These are phyloP conservation scores for Drosophila cardini DNA, from an alignment of 1,140 invertebrate species.

Conservation along the genomic window DNA sequence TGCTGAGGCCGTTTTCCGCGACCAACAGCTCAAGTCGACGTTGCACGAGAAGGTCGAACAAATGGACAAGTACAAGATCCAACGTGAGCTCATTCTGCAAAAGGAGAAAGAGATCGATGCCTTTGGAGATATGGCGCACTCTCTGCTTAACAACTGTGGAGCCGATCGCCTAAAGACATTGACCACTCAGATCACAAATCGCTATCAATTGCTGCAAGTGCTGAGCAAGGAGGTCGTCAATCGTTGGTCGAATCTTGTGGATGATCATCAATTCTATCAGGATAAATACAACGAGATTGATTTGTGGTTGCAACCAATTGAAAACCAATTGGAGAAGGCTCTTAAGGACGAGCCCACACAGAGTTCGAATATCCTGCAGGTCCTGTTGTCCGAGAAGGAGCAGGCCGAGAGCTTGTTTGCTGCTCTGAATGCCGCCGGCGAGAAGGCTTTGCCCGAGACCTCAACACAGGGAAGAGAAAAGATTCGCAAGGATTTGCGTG, in stretches of 20 bases:
- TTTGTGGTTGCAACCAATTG: constrained; percentile 91
- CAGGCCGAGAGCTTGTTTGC: constrained; percentile 92
- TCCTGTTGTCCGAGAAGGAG: constrained; percentile 92
- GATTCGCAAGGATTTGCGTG: constrained; percentile 92
- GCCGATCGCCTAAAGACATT: constrained; percentile 94
- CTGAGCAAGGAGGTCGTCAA: constrained; percentile 95
- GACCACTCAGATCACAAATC: constrained; percentile 94
- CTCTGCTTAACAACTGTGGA: constrained; percentile 92
- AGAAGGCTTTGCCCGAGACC: constrained; percentile 95
- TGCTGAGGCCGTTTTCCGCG: constrained; percentile 93
- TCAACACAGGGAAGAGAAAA: constrained; percentile 94
- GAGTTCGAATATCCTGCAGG: constrained; percentile 88
- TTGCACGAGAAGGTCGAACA: constrained; percentile 92
- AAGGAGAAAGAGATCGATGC: constrained; percentile 94
- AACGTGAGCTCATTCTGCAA: constrained; percentile 90
- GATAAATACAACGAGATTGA: constrained; percentile 91
- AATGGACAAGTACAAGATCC: constrained; percentile 89
- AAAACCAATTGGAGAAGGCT: constrained; percentile 90
- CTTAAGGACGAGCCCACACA: constrained; percentile 86
- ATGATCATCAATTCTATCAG: constrained; percentile 93
- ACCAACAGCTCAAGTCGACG: constrained; percentile 92
- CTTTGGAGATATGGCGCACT: constrained; percentile 96
- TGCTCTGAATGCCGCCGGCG: constrained; percentile 90
- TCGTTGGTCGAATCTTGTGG: constrained; percentile 93
- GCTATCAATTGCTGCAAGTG: constrained; percentile 93